Evolutionary conservation across 2,888 invertebrate genomes (phyloP).

Genomic region (Phyto melanocephala): DNA sequence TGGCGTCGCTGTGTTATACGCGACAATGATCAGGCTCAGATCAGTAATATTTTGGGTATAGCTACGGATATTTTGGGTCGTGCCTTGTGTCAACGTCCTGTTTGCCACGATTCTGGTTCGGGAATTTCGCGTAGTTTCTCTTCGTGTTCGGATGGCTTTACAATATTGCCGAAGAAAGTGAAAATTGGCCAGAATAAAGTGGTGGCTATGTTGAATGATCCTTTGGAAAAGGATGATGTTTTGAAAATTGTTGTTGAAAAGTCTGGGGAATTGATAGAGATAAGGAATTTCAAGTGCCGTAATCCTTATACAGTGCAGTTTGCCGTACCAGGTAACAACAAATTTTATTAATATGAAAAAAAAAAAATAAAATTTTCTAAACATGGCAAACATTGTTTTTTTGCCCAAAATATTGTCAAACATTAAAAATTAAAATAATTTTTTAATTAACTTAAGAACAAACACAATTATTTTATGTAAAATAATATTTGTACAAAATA

Average conservation of each 20-base stretch:
- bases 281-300: conserved; percentile 86
- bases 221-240: conserved; percentile 87
- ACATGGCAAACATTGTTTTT: too few species aligned
- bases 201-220: conserved; percentile 88
- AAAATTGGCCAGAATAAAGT: conserved; percentile 87
- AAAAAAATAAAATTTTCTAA: background rate
- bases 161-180: conserved; percentile 78
- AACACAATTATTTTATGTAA: too few species aligned
- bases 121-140: conserved; percentile 75
- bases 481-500: too few species aligned
- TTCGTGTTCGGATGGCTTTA: conserved; percentile 77
- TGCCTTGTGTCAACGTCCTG: conserved; percentile 81
- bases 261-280: conserved; percentile 87
- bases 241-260: conserved; percentile 89
- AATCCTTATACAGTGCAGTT: conserved; percentile 93
- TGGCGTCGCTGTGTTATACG: conserved; percentile 90
- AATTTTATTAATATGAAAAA: background rate
- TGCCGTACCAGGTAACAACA: conserved; percentile 85
- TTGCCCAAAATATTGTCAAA: too few species aligned
- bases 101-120: conserved; percentile 82
- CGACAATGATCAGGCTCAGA: conserved; percentile 91
- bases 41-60: conserved; percentile 89
- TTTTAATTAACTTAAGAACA: too few species aligned
- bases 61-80: conserved; percentile 87
- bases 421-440: too few species aligned